A percentile compares a stretch with the other conserved stretches of the same genome.
Evolutionary conservation across 1,140 invertebrate genomes (phyloP).

Genomic region (Drosophila simulans): DNA sequence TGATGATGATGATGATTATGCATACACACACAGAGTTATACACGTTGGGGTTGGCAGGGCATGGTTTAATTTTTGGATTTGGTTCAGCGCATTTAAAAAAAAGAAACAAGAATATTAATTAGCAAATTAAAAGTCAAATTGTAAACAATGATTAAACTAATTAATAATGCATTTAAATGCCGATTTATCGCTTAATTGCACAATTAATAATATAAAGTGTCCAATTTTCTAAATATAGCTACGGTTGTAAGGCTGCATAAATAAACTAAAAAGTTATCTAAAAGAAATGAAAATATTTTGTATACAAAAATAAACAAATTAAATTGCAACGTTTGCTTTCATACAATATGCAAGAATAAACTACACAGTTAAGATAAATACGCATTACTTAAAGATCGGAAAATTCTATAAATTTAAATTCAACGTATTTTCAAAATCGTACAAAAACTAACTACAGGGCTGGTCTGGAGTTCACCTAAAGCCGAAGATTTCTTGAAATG

Average conservation of each 20-base stretch:
- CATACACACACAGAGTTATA: constrained; percentile 63
- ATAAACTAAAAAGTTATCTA: constrained; percentile 3
- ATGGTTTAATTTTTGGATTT: constrained; percentile 57
- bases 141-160: constrained; percentile 68
- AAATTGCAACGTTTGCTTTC: not conserved
- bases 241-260: not conserved
- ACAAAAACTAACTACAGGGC: not conserved
- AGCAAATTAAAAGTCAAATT: constrained; percentile 67
- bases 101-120: constrained; percentile 80
- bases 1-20: constrained; percentile 67
- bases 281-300: not conserved
- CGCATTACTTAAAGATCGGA: not conserved
- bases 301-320: not conserved
- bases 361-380: constrained; percentile 10
- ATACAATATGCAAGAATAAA: constrained; percentile 1
- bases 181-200: constrained; percentile 47
- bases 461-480: constrained; percentile 25
- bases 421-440: not conserved
- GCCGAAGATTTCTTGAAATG: not conserved
- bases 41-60: constrained; percentile 61
- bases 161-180: constrained; percentile 65
- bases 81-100: constrained; percentile 74
- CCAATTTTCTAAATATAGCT: constrained; percentile 12
- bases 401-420: not conserved
- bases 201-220: constrained; percentile 29